Evolutionary conservation across 2,113 vertebrate species (phyloP).

Genomic region (Hippopotamus amphibius): DNA sequence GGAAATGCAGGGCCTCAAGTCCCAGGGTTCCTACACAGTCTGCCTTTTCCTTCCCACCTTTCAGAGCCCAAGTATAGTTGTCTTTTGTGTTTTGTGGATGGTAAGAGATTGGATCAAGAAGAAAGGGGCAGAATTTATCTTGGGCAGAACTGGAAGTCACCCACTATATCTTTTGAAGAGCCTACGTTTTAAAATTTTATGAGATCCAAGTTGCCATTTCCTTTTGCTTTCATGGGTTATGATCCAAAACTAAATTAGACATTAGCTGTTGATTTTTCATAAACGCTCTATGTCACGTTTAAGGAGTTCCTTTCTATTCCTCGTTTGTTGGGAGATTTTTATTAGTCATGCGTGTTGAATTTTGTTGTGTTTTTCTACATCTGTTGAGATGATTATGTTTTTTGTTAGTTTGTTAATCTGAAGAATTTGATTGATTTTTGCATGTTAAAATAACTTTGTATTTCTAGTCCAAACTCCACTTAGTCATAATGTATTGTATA

Average conservation of each 20-base stretch:
- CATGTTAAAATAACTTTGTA: neutral
- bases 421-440: slow-evolving; percentile 7
- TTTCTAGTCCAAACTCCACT: neutral
- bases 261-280: neutral
- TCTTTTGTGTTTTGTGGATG: neutral
- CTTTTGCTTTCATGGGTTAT: neutral
- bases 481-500: neutral
- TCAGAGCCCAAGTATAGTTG: neutral
- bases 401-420: slow-evolving; percentile 23
- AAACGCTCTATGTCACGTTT: neutral
- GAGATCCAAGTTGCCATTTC: neutral
- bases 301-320: neutral
- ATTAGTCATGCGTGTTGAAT: neutral
- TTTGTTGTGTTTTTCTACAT: neutral
- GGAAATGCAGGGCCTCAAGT: neutral
- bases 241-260: neutral
- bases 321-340: neutral
- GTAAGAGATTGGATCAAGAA: neutral
- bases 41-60: neutral
- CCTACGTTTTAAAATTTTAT: neutral
- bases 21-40: neutral
- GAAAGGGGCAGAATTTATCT: neutral
- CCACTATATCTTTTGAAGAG: neutral
- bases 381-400: neutral
- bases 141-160: neutral